Percentiles rank a stretch among this genome's conserved stretches.
Conservation (phyloP, 2,888 invertebrate species). For the Macropis europaea region DNA sequence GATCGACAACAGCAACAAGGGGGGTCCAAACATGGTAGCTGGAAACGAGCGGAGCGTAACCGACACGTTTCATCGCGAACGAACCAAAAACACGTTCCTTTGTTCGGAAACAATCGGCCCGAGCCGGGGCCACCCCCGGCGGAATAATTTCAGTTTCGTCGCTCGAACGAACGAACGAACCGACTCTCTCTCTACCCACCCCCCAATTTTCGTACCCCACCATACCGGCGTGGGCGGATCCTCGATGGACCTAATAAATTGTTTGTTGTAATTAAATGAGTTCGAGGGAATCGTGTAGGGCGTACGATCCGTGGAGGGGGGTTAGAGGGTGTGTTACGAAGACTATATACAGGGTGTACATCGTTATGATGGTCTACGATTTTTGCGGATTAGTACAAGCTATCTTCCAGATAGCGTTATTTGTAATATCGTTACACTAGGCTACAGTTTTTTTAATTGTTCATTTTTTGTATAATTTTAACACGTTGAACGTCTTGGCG, state of each 20-base stretch:
- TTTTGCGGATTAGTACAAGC: too few species aligned
- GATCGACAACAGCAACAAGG: slow-evolving; percentile 28
- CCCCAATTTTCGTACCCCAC: slow-evolving; percentile 39
- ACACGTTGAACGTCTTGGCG: too few species aligned
- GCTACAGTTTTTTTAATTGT: too few species aligned
- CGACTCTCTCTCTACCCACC: slow-evolving; percentile 4
- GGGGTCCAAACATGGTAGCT: slow-evolving; percentile 8
- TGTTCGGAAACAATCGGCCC: slow-evolving; percentile 40
- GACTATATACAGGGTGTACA: too few species aligned
- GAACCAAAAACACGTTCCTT: slow-evolving; percentile 50
- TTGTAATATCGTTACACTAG: too few species aligned
- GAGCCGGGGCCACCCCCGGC: slow-evolving; percentile 33
- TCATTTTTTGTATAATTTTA: too few species aligned
- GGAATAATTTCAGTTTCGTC: slow-evolving; percentile 58
- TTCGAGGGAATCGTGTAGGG: slow-evolving; percentile 78
- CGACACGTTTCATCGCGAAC: slow-evolving; percentile 47
- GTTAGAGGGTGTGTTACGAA: slow-evolving; percentile 41
- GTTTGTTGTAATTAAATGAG: slow-evolving; percentile 80
- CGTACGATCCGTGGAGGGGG: slow-evolving; percentile 54
- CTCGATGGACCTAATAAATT: slow-evolving; percentile 79
- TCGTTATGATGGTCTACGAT: too few species aligned
- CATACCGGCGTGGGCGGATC: slow-evolving; percentile 70
- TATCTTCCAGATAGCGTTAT: too few species aligned
- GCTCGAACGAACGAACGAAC: slow-evolving; percentile 38
- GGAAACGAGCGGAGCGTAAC: slow-evolving; percentile 39